Evolutionary conservation across 2,113 vertebrate species (phyloP), one percentile per base, ranked within the genome.

Genomic region (Atlantisia rogersi): DNA sequence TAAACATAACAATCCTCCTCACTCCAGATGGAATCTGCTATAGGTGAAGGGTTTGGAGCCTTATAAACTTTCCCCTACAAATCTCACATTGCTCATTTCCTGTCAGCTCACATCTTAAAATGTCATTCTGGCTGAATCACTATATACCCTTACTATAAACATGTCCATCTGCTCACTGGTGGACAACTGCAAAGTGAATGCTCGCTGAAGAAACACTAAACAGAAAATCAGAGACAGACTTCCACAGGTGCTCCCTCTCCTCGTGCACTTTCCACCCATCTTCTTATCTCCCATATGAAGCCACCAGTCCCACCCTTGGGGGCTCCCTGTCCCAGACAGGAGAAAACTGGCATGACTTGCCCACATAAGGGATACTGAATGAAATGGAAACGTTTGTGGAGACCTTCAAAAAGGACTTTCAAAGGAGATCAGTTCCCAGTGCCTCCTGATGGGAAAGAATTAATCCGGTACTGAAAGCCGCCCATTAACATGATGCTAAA

Each of bases 1-100:
- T 82, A 92, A 95, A 90, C 64, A 68, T 65, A 94, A 69, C 62
- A 2, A 4, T 60, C n/a, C 31, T 83, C 21, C 25, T 62, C 74
- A 42, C 9, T 68, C 24, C 79, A 82, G 58, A 84, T 1, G 56
- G 67, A 59, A 62, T 73, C 67, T 88, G 48, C 88, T 90, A 59
- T 4, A 95, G 83, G 75, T 93, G 78, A 96, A 96, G 28, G 35
- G 63, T 74, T 67, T 84, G 40, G 10, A 74, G 28, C 42, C 40
- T 88, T 70, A 59, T 65, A 60, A 96, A 97, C 95, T 90, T 96
- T 94, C 83, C 80, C 90, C 90, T 91, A 64, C 68, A 93, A 79
- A 50, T 91, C 88, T 85, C 74, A 42, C 50, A 82, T 64, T 73
- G 58, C 84, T 94, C 71, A 92, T 63, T 96, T 96, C 93, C 90